These are phyloP conservation scores for Vidua macroura DNA, from an alignment of 2,113 vertebrate species.

Conservation along the genomic window DNA sequence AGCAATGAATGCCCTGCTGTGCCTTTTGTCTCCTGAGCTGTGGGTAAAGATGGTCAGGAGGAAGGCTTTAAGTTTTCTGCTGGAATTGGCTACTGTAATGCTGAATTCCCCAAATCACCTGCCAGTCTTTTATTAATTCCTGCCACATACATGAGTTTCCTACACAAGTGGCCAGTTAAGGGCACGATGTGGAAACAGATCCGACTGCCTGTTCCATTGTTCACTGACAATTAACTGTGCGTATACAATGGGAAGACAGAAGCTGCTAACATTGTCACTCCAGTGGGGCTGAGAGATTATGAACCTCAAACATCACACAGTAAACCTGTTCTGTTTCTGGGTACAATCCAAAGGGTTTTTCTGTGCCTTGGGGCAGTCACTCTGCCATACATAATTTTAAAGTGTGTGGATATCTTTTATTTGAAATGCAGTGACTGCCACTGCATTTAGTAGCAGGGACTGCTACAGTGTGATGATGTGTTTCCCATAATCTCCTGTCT, in stretches of 20 bases:
- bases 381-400: not conserved
- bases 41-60: not conserved
- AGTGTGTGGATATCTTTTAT: not conserved
- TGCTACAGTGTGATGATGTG: not conserved
- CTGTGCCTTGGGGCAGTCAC: not conserved
- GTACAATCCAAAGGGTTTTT: not conserved
- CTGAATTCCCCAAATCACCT: not conserved
- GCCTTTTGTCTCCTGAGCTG: not conserved
- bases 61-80: not conserved
- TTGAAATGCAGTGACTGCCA: not conserved
- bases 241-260: accelerated
- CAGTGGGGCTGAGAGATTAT: not conserved
- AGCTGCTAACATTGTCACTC: not conserved
- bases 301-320: not conserved
- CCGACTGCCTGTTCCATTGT: accelerated
- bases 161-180: not conserved
- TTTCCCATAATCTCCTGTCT: not conserved
- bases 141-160: not conserved
- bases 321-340: not conserved
- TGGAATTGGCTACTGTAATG: not conserved
- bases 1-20: not conserved
- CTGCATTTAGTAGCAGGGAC: not conserved
- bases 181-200: not conserved
- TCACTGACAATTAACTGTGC: not conserved
- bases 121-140: not conserved